Conservation (phyloP, 2,113 vertebrate genomes). For the Recurvirostra avosetta region DNA sequence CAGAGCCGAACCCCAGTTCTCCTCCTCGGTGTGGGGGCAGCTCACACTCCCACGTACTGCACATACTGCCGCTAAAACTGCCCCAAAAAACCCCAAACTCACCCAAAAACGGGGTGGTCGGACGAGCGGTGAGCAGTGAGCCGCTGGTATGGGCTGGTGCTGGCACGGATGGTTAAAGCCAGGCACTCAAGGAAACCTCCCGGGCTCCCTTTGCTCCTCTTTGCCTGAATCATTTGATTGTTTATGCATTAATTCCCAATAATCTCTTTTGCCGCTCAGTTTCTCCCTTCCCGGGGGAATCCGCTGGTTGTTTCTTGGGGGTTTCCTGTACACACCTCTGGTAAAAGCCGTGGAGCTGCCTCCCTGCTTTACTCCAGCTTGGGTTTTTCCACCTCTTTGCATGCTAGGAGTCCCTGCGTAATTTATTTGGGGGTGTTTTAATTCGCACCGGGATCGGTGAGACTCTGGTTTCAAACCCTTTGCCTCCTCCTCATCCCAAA, state of each 20-base stretch:
- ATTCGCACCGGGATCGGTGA: fast-evolving
- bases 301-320: background rate
- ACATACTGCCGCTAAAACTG: fast-evolving
- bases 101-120: background rate
- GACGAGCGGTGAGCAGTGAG: fast-evolving
- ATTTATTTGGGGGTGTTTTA: background rate
- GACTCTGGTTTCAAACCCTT: background rate
- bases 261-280: background rate
- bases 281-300: background rate
- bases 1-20: fast-evolving
- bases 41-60: background rate
- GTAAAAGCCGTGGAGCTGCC: background rate
- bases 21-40: background rate
- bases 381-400: background rate
- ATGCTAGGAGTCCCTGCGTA: background rate
- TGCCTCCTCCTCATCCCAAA: background rate
- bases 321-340: background rate
- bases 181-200: background rate
- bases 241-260: background rate
- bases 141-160: background rate
- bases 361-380: background rate
- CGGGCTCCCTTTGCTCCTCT: background rate
- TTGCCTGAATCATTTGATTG: background rate
- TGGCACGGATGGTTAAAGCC: fast-evolving
- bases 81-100: background rate